Evolutionary conservation across 2,797 vertebrate genomes (phyloP), one percentile per base, ranked within the genome.

Genomic region (Crocidura indochinensis): DNA sequence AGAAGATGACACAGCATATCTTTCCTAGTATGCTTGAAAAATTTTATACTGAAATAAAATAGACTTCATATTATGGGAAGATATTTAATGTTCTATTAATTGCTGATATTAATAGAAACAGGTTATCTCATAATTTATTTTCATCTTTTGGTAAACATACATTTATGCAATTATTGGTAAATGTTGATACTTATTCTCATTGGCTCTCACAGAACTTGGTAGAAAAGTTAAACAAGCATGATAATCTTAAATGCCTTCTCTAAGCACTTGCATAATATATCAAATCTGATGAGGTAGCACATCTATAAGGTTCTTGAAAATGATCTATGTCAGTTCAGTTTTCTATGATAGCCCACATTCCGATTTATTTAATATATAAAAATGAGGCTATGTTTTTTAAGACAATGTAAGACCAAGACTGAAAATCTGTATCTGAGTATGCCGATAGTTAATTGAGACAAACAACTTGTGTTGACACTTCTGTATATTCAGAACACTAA

Each of bases 41-140:
- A 7, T 3, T 26, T 83, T 86, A 80, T 29, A 67, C 46, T 47
- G 51, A n/a, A 6, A 15, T 76, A 3, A 53, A 8, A 53, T n/a
- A 69, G 3, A 1, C 68, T n/a, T 83, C 20, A 15, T 67, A 56
- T 75, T 84, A 83, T 27, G 60, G 38, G 19, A 20, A 91, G 8
- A 31, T 56, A 87, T 90, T 53, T 80, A 92, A 53, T 53, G 29
- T 76, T 83, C 3, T 46, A 17, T 53, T 60, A 47, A 92, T 17
- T 1, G 22, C 2, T 56, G 81, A 24, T 0, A 69, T 14, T 38
- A 38, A 38, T 38, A 38, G 38, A 38, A 38, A 2, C 38, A 38
- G 53, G 5, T 71, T 83, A 1, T 51, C 2, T 60, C 15, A 44
- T 65, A 69, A 64, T 64, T 31, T 74, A 65, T 22, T 80, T 80